Evolutionary conservation across 2,797 vertebrate genomes (phyloP).

Genomic region (Artibeus lituratus): DNA sequence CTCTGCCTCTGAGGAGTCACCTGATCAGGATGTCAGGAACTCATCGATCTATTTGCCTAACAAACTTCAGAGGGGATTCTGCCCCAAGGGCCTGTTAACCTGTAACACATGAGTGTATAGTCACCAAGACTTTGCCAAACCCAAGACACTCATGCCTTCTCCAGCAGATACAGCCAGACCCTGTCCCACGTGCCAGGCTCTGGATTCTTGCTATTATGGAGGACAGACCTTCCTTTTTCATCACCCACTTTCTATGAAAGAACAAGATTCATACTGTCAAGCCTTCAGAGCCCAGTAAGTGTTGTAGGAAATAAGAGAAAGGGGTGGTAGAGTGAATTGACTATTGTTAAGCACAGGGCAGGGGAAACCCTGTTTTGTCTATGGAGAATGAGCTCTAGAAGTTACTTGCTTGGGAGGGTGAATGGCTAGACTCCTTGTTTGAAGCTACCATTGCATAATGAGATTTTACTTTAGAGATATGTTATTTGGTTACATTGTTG

Average conservation of each 20-base stretch:
- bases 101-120: neutral
- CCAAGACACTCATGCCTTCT: neutral
- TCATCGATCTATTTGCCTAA: conserved; percentile 27
- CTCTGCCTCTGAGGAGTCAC: too few species aligned
- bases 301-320: neutral
- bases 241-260: neutral
- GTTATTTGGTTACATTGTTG: neutral
- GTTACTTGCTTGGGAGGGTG: neutral
- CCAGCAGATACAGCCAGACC: neutral
- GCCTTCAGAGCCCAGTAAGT: neutral
- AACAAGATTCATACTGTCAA: neutral
- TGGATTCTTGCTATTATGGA: neutral
- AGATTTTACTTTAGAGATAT: neutral
- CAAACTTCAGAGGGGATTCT: conserved; percentile 1
- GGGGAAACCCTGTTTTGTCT: neutral
- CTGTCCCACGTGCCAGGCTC: neutral
- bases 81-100: neutral
- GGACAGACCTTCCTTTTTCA: neutral
- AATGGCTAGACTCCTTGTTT: neutral
- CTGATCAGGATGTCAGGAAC: neutral
- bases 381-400: neutral
- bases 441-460: neutral
- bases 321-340: neutral
- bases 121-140: neutral
- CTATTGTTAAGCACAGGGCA: neutral